Base-by-base conservation (phyloP, 2,113 vertebrate genomes). In the Bambusicola thoracicus region DNA sequence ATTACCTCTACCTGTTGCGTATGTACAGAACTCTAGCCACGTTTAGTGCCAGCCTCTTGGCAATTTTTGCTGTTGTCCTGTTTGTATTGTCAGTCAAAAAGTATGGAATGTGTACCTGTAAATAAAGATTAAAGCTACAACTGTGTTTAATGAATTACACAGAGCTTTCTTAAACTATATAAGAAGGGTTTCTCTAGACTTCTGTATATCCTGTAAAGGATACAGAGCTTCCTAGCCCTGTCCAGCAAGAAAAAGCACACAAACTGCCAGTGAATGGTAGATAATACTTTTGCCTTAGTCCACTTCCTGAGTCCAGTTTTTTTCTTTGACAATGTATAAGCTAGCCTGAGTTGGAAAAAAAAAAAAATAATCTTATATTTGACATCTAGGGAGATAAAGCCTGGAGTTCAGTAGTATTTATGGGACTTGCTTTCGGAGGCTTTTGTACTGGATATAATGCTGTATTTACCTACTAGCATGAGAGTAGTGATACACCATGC, bases 221-320 rank as follows among this genome's bases (percentile, higher is more conserved):
- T 10, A 59, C 16, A 63, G 63, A 63, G 21, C 55, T 88, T 91
- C 72, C 68, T 91, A 85, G 24, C 82, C 38, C 32, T 19, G 24
- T 85, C 49, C 32, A 82, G 58, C 63, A 85, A 75, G 87, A 94
- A 80, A 93, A 90, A 78, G 55, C 65, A 81, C 2, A 3, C 76
- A 6, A 48, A 75, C 10, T 80, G 49, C 16, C 2, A 1, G 6
- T 74, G 84, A 87, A 69, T 41, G 29, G 21, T 68, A 87, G 77
- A 85, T 83, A 56, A 92, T 82, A 56, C 9, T 83, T 91, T 85
- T 90, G 89, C 79, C 19, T 76, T 77, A 10, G 41, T 85, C 18
- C 11, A 1, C 55, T 94, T 94, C 92, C 85, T 63, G 49, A 83
- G 55, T 74, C 25, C 66, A 19, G 38, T 14, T 49, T 93, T 91